A percentile compares a stretch with the other conserved stretches of the same genome.
These are phyloP conservation scores for Candoia aspera DNA, from an alignment of 2,113 vertebrate genomes.

Conservation along the genomic window DNA sequence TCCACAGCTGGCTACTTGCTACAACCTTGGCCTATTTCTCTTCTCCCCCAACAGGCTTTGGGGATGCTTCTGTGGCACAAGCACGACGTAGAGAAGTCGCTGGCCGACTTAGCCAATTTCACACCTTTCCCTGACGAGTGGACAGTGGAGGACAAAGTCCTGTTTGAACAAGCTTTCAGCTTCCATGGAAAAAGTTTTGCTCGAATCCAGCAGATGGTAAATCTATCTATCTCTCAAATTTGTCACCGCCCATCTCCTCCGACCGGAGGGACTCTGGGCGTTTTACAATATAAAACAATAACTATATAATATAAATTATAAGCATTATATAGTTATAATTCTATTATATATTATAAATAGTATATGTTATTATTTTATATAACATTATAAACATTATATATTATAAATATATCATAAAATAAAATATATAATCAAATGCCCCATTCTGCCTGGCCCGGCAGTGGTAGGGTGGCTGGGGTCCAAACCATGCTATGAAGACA, in stretches of 20 bases:
- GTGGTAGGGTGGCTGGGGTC: background rate
- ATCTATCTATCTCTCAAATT: no score
- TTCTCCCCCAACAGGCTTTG: constrained; percentile 65
- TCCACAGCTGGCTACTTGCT: no score
- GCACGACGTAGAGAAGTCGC: constrained; percentile 79
- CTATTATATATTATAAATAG: no score
- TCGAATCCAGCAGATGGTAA: constrained; percentile 83
- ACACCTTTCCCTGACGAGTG: constrained; percentile 83
- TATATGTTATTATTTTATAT: no score
- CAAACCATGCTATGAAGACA: background rate
- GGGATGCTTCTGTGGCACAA: constrained; percentile 84
- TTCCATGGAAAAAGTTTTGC: constrained; percentile 84
- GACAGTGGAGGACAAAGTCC: constrained; percentile 81
- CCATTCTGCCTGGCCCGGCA: rapidly evolving
- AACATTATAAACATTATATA: no score
- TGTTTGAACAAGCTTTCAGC: constrained; percentile 83
- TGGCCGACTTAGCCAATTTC: constrained; percentile 82
- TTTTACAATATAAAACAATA: no score
- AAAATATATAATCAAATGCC: no score
- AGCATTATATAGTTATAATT: no score
- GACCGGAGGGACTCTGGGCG: no score
- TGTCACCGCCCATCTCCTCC: no score
- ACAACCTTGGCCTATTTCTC: background rate
- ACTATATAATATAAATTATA: no score
- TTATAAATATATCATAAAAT: no score